Base-by-base conservation (phyloP, 2,888 invertebrate species). In the Cantharis flavilabris region DNA sequence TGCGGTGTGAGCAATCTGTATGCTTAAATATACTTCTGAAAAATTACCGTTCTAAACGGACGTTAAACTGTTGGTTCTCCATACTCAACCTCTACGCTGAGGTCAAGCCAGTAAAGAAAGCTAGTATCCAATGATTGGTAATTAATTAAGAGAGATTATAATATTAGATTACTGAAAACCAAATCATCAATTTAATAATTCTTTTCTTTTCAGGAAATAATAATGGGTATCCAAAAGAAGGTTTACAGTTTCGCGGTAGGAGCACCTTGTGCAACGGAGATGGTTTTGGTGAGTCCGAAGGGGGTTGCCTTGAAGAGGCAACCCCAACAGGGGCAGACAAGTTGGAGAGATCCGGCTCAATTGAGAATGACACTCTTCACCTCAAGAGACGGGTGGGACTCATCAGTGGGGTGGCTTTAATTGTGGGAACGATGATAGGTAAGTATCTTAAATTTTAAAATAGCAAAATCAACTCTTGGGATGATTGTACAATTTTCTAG, bases 321-420 rank as follows among this genome's bases (percentile, higher is more conserved):
- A 90, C 90, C 90, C 86, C 89, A 90, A 90, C 90, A 91, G 91
- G 91, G 91, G 90, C 91, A 87, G 83, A 92, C 73, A 90, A 91
- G 89, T 83, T 91, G 91, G 86, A 95, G 96, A 94, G 96, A 95
- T 90, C 94, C 94, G 94, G 93, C 95, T 90, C 96, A 97, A 92
- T 94, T 96, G 91, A 93, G 96, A 94, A 96, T 94, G 95, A 97
- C 96, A 90, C 95, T 97, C 93, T 97, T 97, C 96, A 97, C 96
- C 96, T 97, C 96, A 94, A 97, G 96, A 97, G 97, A 95, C 96
- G 96, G 95, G 96, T 98, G 94, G 97, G 98, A 93, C 96, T 98
- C 94, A 91, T 97, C 94, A 97, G 97, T 94, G 98, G 98, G 94
- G 96, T 97, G 93, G 97, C 97, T 94, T 93, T 98, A 94, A 98